Evolutionary conservation across 2,113 vertebrate species (phyloP).

Genomic region (Aphyosemion australe): DNA sequence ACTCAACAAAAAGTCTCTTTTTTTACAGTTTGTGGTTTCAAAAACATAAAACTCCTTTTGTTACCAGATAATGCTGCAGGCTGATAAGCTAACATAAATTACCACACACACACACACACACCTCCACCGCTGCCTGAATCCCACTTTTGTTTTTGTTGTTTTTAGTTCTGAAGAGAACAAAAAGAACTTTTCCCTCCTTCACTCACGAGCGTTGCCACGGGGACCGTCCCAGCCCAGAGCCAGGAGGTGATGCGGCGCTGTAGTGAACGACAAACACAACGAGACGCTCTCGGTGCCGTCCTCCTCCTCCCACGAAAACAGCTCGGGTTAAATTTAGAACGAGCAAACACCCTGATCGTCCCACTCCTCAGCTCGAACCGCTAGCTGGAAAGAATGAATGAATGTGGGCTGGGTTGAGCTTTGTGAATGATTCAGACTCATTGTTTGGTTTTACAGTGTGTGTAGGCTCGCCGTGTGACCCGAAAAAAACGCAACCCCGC

Average conservation of each 20-base stretch:
- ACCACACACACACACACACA: constrained; percentile 3
- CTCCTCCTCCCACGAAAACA: constrained; percentile 58
- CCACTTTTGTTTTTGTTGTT: background rate
- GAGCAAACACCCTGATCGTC: constrained; percentile 46
- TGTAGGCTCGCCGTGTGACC: constrained; percentile 46
- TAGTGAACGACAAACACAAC: constrained; percentile 52
- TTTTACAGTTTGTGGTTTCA: constrained; percentile 57
- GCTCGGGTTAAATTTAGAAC: constrained; percentile 64
- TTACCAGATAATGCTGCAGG: background rate
- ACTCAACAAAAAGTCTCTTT: constrained; percentile 36
- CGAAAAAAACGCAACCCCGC: constrained; percentile 41
- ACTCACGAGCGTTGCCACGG: constrained; percentile 27
- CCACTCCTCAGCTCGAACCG: constrained; percentile 53
- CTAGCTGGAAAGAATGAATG: constrained; percentile 69
- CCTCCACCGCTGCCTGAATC: background rate
- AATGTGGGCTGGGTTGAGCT: constrained; percentile 27
- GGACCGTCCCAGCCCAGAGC: constrained; percentile 59
- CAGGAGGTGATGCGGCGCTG: constrained; percentile 52
- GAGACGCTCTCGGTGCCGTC: constrained; percentile 17
- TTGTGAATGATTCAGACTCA: constrained; percentile 49
- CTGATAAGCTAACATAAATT: constrained; percentile 16
- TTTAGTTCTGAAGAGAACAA: constrained; percentile 8
- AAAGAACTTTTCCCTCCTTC: background rate
- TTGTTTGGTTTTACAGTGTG: constrained; percentile 52
- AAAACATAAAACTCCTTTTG: constrained; percentile 37